Conservation (phyloP, 2,113 vertebrate species). For the Saguinus midas region DNA sequence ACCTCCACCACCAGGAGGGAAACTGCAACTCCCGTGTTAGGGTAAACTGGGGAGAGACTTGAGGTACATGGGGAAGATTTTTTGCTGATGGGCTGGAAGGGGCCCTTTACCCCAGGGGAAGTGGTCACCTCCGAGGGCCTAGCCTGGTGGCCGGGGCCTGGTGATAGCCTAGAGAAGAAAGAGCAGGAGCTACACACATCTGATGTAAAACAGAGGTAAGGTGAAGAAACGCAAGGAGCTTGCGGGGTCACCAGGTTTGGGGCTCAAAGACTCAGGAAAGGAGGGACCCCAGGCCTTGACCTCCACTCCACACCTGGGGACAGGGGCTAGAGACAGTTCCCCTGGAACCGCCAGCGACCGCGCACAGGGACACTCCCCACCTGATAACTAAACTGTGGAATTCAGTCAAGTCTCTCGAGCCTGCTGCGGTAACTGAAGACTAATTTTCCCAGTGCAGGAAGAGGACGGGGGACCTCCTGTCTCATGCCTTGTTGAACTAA, state of each 20-base stretch:
- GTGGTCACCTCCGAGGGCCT: not conserved
- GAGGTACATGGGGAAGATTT: not conserved
- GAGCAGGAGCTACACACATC: not conserved
- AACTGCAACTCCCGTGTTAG: not conserved
- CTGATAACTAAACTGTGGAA: not conserved
- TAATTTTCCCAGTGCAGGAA: not conserved
- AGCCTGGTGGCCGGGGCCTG: not conserved
- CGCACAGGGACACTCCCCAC: not conserved
- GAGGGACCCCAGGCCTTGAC: not conserved
- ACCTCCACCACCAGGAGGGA: not conserved
- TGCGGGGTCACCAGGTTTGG: not conserved
- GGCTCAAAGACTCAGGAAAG: not conserved
- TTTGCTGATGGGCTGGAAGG: not conserved
- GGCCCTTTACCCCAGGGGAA: not conserved
- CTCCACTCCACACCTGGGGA: not conserved
- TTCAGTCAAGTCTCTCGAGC: not conserved
- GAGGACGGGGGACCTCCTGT: rapidly evolving
- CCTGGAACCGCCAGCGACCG: rapidly evolving
- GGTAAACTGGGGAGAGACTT: not conserved
- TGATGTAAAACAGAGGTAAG: not conserved
- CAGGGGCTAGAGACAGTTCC: not conserved
- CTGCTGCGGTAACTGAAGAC: rapidly evolving
- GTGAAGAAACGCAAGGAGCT: not conserved
- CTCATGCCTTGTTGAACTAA: not conserved
- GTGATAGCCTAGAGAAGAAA: not conserved